These are phyloP conservation scores for Epinotia demarniana DNA, from an alignment of 2,888 invertebrate species.

Conservation along the genomic window DNA sequence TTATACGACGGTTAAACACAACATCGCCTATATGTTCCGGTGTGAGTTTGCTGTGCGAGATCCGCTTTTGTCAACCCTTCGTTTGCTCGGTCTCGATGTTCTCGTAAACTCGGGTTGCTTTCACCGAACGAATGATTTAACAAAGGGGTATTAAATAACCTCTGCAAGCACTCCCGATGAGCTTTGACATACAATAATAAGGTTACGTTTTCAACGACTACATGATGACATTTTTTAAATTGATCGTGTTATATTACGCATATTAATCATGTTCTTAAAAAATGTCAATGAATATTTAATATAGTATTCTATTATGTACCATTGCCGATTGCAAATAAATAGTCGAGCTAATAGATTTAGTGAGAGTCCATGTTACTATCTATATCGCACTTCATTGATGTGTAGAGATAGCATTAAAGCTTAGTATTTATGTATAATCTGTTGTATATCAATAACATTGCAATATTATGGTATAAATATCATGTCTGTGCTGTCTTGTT, in stretches of 20 bases:
- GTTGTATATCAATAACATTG: slow-evolving; percentile 33
- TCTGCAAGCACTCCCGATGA: slow-evolving; percentile 9
- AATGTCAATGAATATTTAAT: slow-evolving; percentile 29
- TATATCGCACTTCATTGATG: slow-evolving; percentile 31
- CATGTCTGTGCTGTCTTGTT: slow-evolving; percentile 21
- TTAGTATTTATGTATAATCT: slow-evolving; percentile 35
- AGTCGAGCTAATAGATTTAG: slow-evolving; percentile 26
- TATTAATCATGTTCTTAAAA: slow-evolving; percentile 24
- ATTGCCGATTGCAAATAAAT: slow-evolving; percentile 37
- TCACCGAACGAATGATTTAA: background rate
- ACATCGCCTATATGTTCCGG: background rate
- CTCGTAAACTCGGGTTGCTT: background rate
- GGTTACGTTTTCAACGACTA: slow-evolving; percentile 13
- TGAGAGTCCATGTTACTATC: slow-evolving; percentile 33
- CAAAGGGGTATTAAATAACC: background rate
- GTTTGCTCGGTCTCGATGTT: background rate
- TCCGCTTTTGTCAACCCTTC: background rate
- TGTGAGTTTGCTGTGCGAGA: background rate
- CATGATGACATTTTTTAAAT: slow-evolving; percentile 7
- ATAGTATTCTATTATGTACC: slow-evolving; percentile 31
- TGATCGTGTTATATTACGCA: background rate
- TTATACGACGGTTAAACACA: background rate
- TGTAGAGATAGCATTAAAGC: slow-evolving; percentile 31
- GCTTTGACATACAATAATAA: slow-evolving; percentile 15
- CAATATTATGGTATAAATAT: slow-evolving; percentile 19